These are phyloP conservation scores for Perdita meconis DNA, from an alignment of 2,888 invertebrate genomes.

Conservation along the genomic window DNA sequence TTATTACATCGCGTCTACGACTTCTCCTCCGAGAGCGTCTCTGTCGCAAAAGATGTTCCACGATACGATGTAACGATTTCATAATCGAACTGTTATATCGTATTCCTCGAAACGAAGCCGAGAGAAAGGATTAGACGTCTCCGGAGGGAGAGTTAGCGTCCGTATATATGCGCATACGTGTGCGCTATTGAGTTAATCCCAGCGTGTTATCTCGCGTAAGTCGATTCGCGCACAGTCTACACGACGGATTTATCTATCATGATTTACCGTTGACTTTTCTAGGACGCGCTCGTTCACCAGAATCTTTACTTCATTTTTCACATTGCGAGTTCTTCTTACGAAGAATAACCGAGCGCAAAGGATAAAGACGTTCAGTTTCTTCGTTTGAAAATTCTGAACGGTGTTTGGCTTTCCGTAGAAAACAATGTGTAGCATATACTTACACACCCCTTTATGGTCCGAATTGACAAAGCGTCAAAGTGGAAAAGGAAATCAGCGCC, in stretches of 20 bases:
- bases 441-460: too few species aligned
- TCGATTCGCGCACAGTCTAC: background rate
- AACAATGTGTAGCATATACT: too few species aligned
- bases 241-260: slow-evolving; percentile 25
- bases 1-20: background rate
- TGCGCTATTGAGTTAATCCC: slow-evolving; percentile 15
- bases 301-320: too few species aligned
- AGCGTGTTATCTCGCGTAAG: slow-evolving; percentile 28
- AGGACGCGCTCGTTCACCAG: slow-evolving; percentile 10
- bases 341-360: too few species aligned
- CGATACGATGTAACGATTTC: slow-evolving; percentile 39
- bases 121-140: slow-evolving; percentile 43
- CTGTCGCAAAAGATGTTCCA: slow-evolving; percentile 1
- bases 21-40: background rate
- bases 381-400: too few species aligned
- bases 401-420: too few species aligned
- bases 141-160: background rate
- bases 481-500: too few species aligned
- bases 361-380: too few species aligned
- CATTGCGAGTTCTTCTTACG: too few species aligned
- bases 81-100: slow-evolving; percentile 21
- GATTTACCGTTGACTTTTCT: slow-evolving; percentile 46
- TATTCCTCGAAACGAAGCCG: slow-evolving; percentile 8
- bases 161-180: slow-evolving; percentile 15
- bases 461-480: too few species aligned